Percentiles rank a stretch among this genome's conserved stretches.
phyloP scores from a whole-genome alignment of 2,888 invertebrate genomes.

The Himalopsyche tibetana region DNA sequence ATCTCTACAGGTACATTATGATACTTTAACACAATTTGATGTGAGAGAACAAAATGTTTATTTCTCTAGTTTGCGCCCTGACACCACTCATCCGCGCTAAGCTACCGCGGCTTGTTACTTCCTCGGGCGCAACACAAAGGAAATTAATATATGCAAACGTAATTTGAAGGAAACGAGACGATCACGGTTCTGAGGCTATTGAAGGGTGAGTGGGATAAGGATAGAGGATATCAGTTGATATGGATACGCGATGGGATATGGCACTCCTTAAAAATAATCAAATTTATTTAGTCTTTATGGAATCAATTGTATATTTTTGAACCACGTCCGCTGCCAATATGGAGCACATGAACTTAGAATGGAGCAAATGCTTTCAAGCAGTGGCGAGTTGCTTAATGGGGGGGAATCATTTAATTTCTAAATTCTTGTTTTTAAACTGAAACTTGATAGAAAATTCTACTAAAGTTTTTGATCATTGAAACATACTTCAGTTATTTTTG shows the following conservation, averaged over 20 bases:
- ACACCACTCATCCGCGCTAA: conserved; percentile 29
- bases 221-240: background rate
- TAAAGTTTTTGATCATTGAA: no score
- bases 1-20: background rate
- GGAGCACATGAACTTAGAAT: no score
- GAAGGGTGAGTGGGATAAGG: conserved; percentile 9
- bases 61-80: conserved; percentile 6
- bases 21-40: conserved; percentile 2
- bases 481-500: no score
- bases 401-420: no score
- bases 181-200: conserved; percentile 34
- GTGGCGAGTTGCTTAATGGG: no score
- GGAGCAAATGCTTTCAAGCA: no score
- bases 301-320: no score
- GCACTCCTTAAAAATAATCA: no score
- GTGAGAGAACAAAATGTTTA: conserved; percentile 28
- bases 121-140: conserved; percentile 40
- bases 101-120: conserved; percentile 31
- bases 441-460: no score
- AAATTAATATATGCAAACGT: conserved; percentile 38
- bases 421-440: no score
- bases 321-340: no score
- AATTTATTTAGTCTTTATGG: no score
- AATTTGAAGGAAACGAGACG: conserved; percentile 43
- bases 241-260: background rate